Percentiles rank a stretch among this genome's conserved stretches.
phyloP scores from a whole-genome alignment of 1,140 invertebrate species.

The Aphis craccivora region DNA sequence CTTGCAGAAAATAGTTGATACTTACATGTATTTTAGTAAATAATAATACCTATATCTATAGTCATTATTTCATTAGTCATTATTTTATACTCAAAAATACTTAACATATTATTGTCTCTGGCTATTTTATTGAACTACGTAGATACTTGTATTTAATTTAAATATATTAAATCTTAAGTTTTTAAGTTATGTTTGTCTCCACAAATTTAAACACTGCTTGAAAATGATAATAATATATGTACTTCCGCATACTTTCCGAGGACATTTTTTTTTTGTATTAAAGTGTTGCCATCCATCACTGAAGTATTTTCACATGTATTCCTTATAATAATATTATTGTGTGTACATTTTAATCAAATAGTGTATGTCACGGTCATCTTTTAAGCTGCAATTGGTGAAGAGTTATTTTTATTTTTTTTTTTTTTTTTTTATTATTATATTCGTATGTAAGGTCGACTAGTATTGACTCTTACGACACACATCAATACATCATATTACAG shows the following conservation, averaged over 20 bases:
- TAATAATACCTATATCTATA: background rate
- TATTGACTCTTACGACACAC: slow-evolving; percentile 43
- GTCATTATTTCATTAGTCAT: too few species aligned
- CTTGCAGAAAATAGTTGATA: background rate
- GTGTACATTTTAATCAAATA: slow-evolving; percentile 4
- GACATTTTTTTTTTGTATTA: background rate
- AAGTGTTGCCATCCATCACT: background rate
- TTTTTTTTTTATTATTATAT: slow-evolving; percentile 23
- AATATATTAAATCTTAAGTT: background rate
- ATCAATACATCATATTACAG: background rate
- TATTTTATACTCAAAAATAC: background rate
- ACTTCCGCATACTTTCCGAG: slow-evolving; percentile 38
- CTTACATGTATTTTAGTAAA: background rate
- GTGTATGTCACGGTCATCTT: slow-evolving; percentile 51
- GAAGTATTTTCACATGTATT: slow-evolving; percentile 12
- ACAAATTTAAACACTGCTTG: background rate
- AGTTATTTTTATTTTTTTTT: background rate
- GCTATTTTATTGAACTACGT: background rate
- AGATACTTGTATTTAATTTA: background rate
- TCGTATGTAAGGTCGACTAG: slow-evolving; percentile 45
- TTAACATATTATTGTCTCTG: background rate
- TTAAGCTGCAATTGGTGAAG: slow-evolving; percentile 34
- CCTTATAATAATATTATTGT: background rate
- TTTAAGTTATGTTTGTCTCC: background rate
- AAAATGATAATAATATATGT: background rate